phyloP scores from a whole-genome alignment of 2,888 invertebrate species.

The Neoaliturus tenellus region DNA sequence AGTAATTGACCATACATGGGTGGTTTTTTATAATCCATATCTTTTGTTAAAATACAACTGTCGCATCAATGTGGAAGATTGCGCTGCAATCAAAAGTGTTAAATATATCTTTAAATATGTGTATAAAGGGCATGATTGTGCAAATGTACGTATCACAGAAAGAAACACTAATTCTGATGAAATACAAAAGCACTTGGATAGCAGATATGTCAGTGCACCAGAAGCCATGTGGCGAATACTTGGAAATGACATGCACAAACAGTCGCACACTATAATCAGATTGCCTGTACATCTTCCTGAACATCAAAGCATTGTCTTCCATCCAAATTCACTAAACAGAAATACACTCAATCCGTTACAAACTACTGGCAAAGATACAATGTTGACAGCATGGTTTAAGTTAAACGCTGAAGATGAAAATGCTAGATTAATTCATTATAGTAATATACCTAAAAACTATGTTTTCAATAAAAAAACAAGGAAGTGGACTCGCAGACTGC shows the following conservation, averaged over 20 bases:
- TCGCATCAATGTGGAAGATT: constrained; percentile 6
- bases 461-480: background rate
- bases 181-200: constrained; percentile 16
- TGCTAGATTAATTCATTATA: background rate
- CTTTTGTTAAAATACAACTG: background rate
- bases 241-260: constrained; percentile 15
- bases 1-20: constrained; percentile 62
- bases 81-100: background rate
- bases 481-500: background rate
- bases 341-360: background rate
- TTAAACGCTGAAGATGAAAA: background rate
- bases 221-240: constrained; percentile 43
- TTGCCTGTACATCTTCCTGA: constrained; percentile 42
- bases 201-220: constrained; percentile 40
- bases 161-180: background rate
- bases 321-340: background rate
- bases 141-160: constrained; percentile 4
- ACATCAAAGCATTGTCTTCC: background rate
- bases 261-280: constrained; percentile 7
- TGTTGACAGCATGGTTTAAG: background rate
- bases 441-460: background rate
- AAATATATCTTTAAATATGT: background rate
- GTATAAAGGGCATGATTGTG: background rate
- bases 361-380: background rate
- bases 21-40: constrained; percentile 59